Conservation (phyloP, 2,888 invertebrate species). For the Nomada fucata region DNA sequence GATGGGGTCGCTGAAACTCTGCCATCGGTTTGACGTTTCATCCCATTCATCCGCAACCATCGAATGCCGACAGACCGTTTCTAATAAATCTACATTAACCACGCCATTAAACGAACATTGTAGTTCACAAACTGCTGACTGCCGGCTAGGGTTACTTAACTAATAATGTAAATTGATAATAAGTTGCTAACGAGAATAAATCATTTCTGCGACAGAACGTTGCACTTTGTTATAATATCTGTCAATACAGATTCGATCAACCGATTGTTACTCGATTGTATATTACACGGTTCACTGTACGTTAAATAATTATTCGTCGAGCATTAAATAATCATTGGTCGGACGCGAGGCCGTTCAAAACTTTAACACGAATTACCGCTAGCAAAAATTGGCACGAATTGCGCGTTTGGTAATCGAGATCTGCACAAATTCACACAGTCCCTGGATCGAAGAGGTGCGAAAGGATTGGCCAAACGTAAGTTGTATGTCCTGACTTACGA, state of each 20-base stretch:
- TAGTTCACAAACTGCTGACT: neutral
- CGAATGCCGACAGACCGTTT: neutral
- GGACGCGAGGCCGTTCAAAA: neutral
- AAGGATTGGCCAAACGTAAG: slow-evolving; percentile 46
- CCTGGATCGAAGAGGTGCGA: slow-evolving; percentile 14
- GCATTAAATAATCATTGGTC: neutral
- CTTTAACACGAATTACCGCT: neutral
- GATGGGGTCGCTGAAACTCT: slow-evolving; percentile 72
- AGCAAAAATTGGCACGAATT: neutral
- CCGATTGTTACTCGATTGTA: neutral
- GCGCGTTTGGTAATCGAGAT: neutral
- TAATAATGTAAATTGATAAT: neutral
- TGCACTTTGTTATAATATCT: slow-evolving; percentile 13
- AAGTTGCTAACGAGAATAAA: slow-evolving; percentile 10
- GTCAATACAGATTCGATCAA: slow-evolving; percentile 1
- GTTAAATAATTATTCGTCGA: neutral
- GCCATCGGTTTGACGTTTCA: neutral
- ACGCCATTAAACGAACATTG: neutral
- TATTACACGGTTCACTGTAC: too few relatives aligned
- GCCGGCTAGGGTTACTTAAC: neutral
- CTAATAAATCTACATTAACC: neutral
- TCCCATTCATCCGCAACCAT: neutral
- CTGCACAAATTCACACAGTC: neutral
- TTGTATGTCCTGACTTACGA: too few relatives aligned
- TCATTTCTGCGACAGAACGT: neutral